Percentiles rank a stretch among this genome's conserved stretches.
Evolutionary conservation across 2,113 vertebrate genomes (phyloP).

Genomic region (Plotosus lineatus): DNA sequence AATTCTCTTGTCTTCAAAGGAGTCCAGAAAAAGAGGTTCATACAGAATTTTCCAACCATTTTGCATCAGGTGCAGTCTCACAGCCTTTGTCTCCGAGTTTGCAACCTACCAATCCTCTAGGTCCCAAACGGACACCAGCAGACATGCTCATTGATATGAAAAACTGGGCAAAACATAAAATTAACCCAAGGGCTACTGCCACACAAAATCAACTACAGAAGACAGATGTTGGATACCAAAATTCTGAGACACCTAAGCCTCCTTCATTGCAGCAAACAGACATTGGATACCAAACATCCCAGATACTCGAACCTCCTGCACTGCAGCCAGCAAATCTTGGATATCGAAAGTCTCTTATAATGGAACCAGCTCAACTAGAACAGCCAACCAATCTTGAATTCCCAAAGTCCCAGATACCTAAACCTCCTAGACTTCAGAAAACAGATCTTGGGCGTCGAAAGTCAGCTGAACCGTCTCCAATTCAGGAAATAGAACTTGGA

Average conservation of each 20-base stretch:
- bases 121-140: background rate
- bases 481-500: background rate
- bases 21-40: background rate
- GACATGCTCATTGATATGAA: constrained; percentile 16
- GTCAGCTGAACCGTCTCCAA: background rate
- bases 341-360: background rate
- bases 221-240: background rate
- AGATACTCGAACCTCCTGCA: background rate
- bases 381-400: background rate
- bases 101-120: background rate
- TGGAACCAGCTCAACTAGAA: background rate
- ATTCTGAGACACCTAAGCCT: background rate
- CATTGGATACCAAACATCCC: background rate
- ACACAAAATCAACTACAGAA: background rate
- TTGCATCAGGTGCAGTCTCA: background rate
- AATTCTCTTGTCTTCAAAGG: constrained; percentile 23
- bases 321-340: background rate
- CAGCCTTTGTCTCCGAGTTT: background rate
- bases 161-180: background rate
- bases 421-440: background rate
- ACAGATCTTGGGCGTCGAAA: background rate
- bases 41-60: constrained; percentile 13
- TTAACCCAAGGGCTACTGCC: background rate
- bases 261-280: background rate
- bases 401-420: background rate